Conservation (phyloP, 1,140 invertebrate genomes). For the Triops cancriformis region DNA sequence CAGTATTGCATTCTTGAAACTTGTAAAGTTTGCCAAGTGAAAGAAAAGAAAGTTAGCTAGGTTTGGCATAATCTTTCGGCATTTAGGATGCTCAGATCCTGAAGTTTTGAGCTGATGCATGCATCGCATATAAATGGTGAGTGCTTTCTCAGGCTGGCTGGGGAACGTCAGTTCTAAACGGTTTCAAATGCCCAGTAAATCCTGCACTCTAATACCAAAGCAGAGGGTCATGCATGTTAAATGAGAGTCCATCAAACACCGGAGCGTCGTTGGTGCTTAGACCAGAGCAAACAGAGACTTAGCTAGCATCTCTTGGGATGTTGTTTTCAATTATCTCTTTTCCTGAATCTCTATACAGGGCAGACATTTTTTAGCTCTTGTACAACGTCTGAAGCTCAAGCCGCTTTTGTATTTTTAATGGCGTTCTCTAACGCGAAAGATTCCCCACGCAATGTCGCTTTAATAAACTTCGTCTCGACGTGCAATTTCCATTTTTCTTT, state of each 20-base stretch:
- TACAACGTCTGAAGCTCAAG: background rate
- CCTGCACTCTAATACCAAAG: slow-evolving; percentile 10
- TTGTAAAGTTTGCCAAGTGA: background rate
- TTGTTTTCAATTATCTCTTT: background rate
- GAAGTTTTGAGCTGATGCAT: background rate
- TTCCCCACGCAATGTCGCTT: background rate
- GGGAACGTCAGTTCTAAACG: background rate
- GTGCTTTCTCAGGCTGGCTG: background rate
- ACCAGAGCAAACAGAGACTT: background rate
- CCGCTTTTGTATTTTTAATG: slow-evolving; percentile 10
- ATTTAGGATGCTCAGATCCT: background rate
- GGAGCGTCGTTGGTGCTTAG: background rate
- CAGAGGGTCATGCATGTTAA: slow-evolving; percentile 13
- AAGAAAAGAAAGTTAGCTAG: background rate
- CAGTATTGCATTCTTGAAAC: background rate
- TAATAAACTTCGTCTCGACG: background rate
- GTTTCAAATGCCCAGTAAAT: background rate
- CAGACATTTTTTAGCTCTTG: background rate
- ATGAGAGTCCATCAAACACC: slow-evolving; percentile 1
- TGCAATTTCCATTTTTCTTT: background rate
- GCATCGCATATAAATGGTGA: background rate
- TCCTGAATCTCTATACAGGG: background rate
- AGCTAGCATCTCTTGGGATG: background rate
- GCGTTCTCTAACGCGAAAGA: background rate
- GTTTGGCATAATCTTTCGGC: background rate